Percentiles rank a stretch among this genome's conserved stretches.
phyloP scores from a whole-genome alignment of 2,113 vertebrate species.

The Pterophyllum scalare region DNA sequence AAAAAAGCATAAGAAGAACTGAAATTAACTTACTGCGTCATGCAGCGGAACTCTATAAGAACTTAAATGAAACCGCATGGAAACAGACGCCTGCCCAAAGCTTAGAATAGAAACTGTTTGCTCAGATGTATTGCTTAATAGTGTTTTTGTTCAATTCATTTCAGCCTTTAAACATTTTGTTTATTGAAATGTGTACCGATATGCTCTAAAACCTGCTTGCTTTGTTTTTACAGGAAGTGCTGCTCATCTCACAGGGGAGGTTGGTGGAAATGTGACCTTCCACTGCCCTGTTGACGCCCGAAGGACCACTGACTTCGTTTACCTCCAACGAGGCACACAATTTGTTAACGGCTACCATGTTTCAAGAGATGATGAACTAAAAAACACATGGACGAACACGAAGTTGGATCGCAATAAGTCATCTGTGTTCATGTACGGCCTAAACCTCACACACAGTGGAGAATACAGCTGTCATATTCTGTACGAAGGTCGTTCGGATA shows the following conservation, averaged over 20 bases:
- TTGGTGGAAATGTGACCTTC: constrained; percentile 54
- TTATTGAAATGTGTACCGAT: background rate
- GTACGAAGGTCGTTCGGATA: accelerated
- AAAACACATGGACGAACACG: constrained; percentile 3
- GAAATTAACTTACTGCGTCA: constrained; percentile 29
- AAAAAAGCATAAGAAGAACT: constrained; percentile 28
- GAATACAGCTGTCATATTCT: background rate
- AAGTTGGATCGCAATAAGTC: accelerated
- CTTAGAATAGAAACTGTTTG: background rate
- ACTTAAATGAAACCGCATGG: background rate
- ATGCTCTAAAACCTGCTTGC: background rate
- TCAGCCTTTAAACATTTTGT: background rate
- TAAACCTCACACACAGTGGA: constrained; percentile 32
- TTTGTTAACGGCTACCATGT: constrained; percentile 47
- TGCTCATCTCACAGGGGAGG: background rate
- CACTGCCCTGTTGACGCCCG: background rate
- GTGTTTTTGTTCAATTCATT: background rate
- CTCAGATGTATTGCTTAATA: background rate
- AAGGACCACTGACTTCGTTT: accelerated
- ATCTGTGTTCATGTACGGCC: background rate
- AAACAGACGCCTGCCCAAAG: background rate
- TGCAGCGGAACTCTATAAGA: background rate
- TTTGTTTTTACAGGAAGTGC: constrained; percentile 22
- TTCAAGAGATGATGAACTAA: accelerated
- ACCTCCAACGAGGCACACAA: accelerated